Percentiles rank a stretch among this genome's conserved stretches.
Conservation (phyloP, 1,140 invertebrate genomes). For the Sinonovacula constricta region DNA sequence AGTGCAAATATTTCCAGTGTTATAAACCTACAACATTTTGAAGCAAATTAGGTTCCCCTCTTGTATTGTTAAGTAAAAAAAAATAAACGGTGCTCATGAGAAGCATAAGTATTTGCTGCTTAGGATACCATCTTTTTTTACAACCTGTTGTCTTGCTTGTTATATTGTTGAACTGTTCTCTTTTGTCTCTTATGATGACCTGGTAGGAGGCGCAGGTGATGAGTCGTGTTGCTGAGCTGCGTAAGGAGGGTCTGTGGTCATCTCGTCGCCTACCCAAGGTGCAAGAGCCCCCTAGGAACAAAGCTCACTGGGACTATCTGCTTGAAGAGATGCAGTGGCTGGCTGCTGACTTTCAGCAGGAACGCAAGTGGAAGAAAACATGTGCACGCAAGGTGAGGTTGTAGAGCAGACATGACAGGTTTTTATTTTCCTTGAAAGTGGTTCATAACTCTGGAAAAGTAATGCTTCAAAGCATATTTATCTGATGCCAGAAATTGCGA, state of each 20-base stretch:
- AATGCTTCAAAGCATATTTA: not conserved
- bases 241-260: slow-evolving; percentile 93
- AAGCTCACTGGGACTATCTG: slow-evolving; percentile 99
- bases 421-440: not conserved
- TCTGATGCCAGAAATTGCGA: not conserved
- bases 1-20: too few species aligned
- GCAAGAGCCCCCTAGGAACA: slow-evolving; percentile 91
- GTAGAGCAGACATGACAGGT: not conserved
- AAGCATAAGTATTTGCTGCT: too few species aligned
- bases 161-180: too few species aligned
- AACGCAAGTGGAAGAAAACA: slow-evolving; percentile 98
- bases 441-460: not conserved
- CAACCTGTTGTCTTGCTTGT: too few species aligned
- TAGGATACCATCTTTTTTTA: too few species aligned
- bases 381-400: slow-evolving; percentile 90
- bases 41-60: too few species aligned
- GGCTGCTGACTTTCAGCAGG: slow-evolving; percentile 97
- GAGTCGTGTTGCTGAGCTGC: slow-evolving; percentile 90
- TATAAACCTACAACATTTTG: too few species aligned
- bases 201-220: slow-evolving; percentile 92
- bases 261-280: slow-evolving; percentile 94
- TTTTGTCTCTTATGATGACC: not conserved
- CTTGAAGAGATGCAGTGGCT: slow-evolving; percentile 99
- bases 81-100: too few species aligned
- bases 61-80: too few species aligned